These are phyloP conservation scores for Eurystomus gularis DNA, from an alignment of 2,113 vertebrate species.

Conservation along the genomic window DNA sequence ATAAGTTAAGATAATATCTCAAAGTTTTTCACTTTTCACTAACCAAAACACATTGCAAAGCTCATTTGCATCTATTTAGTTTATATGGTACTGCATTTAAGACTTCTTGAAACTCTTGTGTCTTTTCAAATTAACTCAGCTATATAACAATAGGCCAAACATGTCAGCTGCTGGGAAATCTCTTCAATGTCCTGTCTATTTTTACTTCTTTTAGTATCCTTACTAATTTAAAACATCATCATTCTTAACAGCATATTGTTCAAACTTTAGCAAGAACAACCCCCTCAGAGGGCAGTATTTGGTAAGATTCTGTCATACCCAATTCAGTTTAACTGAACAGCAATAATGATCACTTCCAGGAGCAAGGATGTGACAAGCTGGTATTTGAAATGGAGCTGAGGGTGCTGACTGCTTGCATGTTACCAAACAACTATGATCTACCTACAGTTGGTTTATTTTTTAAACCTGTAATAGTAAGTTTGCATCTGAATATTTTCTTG, in stretches of 20 bases:
- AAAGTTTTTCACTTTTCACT: background rate
- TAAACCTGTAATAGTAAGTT: background rate
- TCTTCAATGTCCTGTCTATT: background rate
- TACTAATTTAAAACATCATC: background rate
- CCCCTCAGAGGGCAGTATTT: background rate
- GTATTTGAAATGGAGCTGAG: background rate
- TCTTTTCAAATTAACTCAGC: constrained; percentile 1
- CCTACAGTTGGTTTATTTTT: background rate
- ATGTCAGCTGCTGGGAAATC: background rate
- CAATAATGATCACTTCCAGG: background rate
- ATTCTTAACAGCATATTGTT: background rate
- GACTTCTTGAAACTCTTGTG: background rate
- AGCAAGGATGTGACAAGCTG: background rate
- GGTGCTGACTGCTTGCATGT: background rate
- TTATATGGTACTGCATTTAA: background rate
- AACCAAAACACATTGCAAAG: background rate
- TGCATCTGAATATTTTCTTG: background rate
- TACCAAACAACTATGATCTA: background rate
- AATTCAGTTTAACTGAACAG: background rate
- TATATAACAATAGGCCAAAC: background rate
- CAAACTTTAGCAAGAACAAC: constrained; percentile 22
- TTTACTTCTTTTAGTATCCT: constrained; percentile 13
- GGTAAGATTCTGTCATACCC: background rate
- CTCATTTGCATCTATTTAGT: background rate
- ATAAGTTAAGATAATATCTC: background rate